Percentiles rank a stretch among this genome's conserved stretches.
These are phyloP conservation scores for Protomyctophum bolini DNA, from an alignment of 2,113 vertebrate genomes.

Conservation along the genomic window DNA sequence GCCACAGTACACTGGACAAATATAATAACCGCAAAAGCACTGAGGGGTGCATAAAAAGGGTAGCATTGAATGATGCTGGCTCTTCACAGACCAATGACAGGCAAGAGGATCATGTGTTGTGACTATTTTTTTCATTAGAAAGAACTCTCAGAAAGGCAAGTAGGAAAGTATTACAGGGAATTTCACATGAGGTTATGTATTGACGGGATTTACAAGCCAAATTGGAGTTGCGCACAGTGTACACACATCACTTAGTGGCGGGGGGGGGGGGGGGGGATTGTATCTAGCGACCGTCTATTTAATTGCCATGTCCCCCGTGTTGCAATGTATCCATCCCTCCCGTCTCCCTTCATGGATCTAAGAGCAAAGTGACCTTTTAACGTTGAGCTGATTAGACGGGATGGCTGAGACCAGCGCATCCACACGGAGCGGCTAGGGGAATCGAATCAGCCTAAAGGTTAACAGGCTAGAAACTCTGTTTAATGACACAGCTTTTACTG, in stretches of 20 bases:
- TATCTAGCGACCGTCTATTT: constrained; percentile 52
- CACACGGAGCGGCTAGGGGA: constrained; percentile 45
- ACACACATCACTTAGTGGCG: constrained; percentile 56
- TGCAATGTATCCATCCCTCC: constrained; percentile 56
- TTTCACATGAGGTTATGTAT: constrained; percentile 45
- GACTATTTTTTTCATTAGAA: constrained; percentile 49
- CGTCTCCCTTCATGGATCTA: constrained; percentile 39
- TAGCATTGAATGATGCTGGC: constrained; percentile 63
- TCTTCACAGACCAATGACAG: constrained; percentile 62
- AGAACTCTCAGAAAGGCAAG: constrained; percentile 9
- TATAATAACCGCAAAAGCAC: constrained; percentile 76
- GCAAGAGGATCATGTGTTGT: constrained; percentile 47
- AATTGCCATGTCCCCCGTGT: constrained; percentile 60
- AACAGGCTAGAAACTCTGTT: constrained; percentile 50
- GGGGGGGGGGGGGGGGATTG: constrained; percentile 34
- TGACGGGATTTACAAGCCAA: constrained; percentile 46
- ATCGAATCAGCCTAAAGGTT: constrained; percentile 66
- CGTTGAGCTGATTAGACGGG: constrained; percentile 66
- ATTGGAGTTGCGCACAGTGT: constrained; percentile 49
- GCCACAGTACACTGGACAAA: constrained; percentile 81
- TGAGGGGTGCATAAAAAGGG: constrained; percentile 67
- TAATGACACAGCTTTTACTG: constrained; percentile 59
- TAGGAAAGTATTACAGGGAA: constrained; percentile 27
- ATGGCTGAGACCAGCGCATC: constrained; percentile 49
- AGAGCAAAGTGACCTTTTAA: constrained; percentile 69